phyloP scores from a whole-genome alignment of 2,797 vertebrate genomes.

The Macropus fuliginosus region DNA sequence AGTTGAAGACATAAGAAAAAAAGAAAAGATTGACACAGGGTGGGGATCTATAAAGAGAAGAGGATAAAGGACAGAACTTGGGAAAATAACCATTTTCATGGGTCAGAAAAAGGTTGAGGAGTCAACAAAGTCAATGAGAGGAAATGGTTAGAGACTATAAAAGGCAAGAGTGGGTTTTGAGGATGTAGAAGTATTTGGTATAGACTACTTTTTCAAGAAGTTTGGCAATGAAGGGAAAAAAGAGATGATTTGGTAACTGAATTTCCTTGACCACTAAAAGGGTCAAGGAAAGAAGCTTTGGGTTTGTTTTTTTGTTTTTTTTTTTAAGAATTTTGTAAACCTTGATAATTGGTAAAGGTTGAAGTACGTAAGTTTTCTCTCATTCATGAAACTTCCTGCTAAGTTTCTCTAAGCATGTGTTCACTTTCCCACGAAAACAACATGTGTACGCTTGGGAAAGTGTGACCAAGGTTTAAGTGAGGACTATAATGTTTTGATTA shows the following conservation, averaged over 20 bases:
- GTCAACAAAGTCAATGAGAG: background rate
- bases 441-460: background rate
- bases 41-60: constrained; percentile 3
- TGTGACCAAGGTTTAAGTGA: background rate
- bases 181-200: constrained; percentile 64
- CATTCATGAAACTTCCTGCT: background rate
- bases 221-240: constrained; percentile 49
- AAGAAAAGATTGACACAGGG: constrained; percentile 19
- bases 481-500: background rate
- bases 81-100: background rate
- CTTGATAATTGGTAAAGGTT: background rate
- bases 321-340: constrained; percentile 47
- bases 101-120: background rate
- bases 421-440: background rate
- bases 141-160: background rate
- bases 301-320: constrained; percentile 37
- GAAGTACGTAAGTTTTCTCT: background rate
- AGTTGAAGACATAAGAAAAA: background rate
- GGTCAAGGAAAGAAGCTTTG: background rate
- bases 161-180: constrained; percentile 39
- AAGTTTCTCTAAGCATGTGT: background rate
- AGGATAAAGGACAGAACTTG: background rate
- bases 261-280: background rate
- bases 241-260: constrained; percentile 17
- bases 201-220: constrained; percentile 46